These are phyloP conservation scores for Cerastis rubricosa DNA, from an alignment of 2,888 invertebrate genomes.

Conservation along the genomic window DNA sequence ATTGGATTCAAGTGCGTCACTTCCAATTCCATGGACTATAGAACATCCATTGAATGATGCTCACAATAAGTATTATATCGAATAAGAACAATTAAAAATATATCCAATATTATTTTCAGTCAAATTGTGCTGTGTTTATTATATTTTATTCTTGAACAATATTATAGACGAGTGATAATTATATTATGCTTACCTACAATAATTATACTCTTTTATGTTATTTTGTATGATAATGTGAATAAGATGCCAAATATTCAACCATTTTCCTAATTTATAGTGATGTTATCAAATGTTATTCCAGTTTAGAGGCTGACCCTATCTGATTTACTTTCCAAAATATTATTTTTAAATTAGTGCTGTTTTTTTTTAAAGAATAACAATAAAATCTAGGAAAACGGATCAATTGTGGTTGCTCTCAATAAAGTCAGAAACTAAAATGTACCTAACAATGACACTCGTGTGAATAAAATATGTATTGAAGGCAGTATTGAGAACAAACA, in stretches of 20 bases:
- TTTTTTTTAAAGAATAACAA: slow-evolving; percentile 4
- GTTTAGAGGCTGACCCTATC: slow-evolving; percentile 76
- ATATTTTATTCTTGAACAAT: slow-evolving; percentile 79
- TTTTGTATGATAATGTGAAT: slow-evolving; percentile 80
- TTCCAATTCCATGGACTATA: slow-evolving; percentile 46
- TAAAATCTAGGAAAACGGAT: slow-evolving; percentile 3
- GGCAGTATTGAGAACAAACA: slow-evolving; percentile 34
- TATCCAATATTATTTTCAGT: slow-evolving; percentile 73
- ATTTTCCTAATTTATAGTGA: slow-evolving; percentile 75
- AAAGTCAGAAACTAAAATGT: slow-evolving; percentile 1
- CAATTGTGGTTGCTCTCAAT: slow-evolving; percentile 35
- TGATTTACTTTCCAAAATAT: slow-evolving; percentile 34
- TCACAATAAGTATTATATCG: slow-evolving; percentile 73
- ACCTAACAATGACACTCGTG: not conserved
- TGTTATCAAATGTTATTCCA: slow-evolving; percentile 76
- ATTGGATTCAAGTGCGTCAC: slow-evolving; percentile 27
- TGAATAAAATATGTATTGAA: not conserved
- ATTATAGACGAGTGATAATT: slow-evolving; percentile 78
- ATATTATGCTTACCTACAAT: slow-evolving; percentile 69
- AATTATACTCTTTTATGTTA: slow-evolving; percentile 66
- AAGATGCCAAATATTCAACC: slow-evolving; percentile 88
- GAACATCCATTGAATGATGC: slow-evolving; percentile 63
- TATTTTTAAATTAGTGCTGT: slow-evolving; percentile 27
- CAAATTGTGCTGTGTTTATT: slow-evolving; percentile 84
- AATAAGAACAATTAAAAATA: slow-evolving; percentile 67